These are phyloP conservation scores for Euzetes globulus DNA, from an alignment of 2,888 invertebrate species.

Conservation along the genomic window DNA sequence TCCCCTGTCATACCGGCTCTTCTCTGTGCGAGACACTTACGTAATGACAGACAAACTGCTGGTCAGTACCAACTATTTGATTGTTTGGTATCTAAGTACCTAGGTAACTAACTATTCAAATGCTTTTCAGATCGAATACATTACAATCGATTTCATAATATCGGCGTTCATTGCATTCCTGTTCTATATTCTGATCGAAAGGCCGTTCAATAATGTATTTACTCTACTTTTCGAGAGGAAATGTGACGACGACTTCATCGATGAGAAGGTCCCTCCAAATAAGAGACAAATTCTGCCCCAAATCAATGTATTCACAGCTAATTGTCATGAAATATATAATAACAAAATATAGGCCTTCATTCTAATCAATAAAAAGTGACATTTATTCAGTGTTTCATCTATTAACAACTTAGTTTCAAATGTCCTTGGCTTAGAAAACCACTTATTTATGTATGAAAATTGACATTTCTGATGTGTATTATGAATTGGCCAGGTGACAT, in stretches of 20 bases:
- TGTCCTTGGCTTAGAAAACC: too few relatives aligned
- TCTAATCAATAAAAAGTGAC: too few relatives aligned
- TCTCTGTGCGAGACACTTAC: conserved; percentile 32
- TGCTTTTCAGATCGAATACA: conserved; percentile 28
- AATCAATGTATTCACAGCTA: conserved; percentile 31
- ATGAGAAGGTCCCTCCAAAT: background rate
- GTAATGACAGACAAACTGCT: conserved; percentile 34
- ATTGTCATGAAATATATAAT: conserved; percentile 31
- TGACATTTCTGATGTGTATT: too few relatives aligned
- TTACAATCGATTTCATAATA: conserved; percentile 31
- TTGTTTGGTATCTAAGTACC: background rate
- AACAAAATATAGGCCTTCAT: background rate
- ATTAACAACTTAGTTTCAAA: too few relatives aligned
- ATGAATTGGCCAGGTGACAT: too few relatives aligned
- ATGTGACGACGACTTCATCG: background rate
- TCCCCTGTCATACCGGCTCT: conserved; percentile 30
- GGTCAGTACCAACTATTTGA: background rate
- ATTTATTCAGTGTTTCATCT: background rate
- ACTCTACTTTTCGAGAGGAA: conserved; percentile 3
- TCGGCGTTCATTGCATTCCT: conserved; percentile 27
- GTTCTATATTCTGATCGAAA: conserved; percentile 29
- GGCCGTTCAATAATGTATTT: conserved; percentile 32
- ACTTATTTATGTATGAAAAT: too few relatives aligned
- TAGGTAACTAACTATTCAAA: background rate
- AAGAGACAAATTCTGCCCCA: conserved; percentile 8